A percentile compares a stretch with the other conserved stretches of the same genome.
These are phyloP conservation scores for Celastrina argiolus DNA, from an alignment of 2,888 invertebrate genomes.

Conservation along the genomic window DNA sequence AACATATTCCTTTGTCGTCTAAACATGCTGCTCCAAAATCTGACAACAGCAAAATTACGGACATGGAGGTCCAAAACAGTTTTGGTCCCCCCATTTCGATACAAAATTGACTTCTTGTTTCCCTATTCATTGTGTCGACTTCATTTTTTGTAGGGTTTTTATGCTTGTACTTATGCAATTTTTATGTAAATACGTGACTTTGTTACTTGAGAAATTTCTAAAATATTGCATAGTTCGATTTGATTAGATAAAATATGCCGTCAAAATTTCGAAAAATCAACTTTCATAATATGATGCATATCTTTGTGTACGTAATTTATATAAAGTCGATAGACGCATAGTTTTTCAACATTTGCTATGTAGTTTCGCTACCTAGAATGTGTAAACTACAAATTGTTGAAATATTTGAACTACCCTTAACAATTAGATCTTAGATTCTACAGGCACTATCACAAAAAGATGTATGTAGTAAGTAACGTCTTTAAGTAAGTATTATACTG, in stretches of 20 bases:
- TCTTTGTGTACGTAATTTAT: neutral
- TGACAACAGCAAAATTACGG: slow-evolving; percentile 47
- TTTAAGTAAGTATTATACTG: too few relatives aligned
- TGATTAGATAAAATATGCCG: slow-evolving; percentile 12
- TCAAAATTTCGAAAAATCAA: slow-evolving; percentile 8
- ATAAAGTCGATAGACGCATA: neutral
- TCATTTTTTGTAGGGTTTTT: slow-evolving; percentile 32
- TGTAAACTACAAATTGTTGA: too few relatives aligned
- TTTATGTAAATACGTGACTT: slow-evolving; percentile 32
- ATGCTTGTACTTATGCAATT: slow-evolving; percentile 31
- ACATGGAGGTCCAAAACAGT: slow-evolving; percentile 60
- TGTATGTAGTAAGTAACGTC: too few relatives aligned
- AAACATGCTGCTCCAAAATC: slow-evolving; percentile 48
- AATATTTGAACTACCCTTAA: too few relatives aligned
- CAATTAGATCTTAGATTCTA: too few relatives aligned
- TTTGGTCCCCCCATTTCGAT: slow-evolving; percentile 55
- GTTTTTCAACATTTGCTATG: neutral
- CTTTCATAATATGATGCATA: neutral
- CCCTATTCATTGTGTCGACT: slow-evolving; percentile 32
- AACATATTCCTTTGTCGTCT: slow-evolving; percentile 56
- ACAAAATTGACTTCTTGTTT: slow-evolving; percentile 31
- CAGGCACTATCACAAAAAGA: too few relatives aligned
- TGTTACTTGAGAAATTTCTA: slow-evolving; percentile 27
- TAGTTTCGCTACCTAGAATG: neutral
- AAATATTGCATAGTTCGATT: slow-evolving; percentile 24